Conservation (phyloP, 2,797 vertebrate species). For the Pteronotus mesoamericanus region DNA sequence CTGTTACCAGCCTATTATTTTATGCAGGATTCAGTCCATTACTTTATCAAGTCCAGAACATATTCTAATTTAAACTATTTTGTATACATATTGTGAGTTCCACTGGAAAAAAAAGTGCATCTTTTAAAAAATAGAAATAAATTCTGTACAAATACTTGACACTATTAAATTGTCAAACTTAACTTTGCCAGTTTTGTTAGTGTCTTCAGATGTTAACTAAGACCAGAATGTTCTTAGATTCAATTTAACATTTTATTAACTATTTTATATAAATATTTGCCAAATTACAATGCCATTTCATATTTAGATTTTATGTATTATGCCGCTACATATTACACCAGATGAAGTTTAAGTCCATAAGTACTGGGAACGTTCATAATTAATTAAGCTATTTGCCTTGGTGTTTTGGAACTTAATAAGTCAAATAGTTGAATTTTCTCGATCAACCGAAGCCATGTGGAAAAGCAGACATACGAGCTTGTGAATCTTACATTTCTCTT, state of each 20-base stretch:
- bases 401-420: neutral
- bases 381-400: neutral
- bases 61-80: neutral
- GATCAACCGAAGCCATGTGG: neutral
- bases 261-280: slow-evolving; percentile 29
- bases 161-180: slow-evolving; percentile 9
- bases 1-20: neutral
- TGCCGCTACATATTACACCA: neutral
- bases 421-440: neutral
- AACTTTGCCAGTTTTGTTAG: neutral
- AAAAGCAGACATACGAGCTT: accelerated
- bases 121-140: neutral
- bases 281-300: neutral
- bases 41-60: neutral
- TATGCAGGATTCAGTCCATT: neutral
- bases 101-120: neutral
- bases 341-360: neutral
- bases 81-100: neutral
- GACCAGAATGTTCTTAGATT: slow-evolving; percentile 3
- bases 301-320: neutral
- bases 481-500: neutral
- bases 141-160: neutral
- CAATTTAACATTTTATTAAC: neutral
- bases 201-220: neutral
- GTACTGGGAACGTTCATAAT: neutral